Evolutionary conservation across 2,888 invertebrate genomes (phyloP), one percentile per base, ranked within the genome.

Genomic region (Drosophila borborema): DNA sequence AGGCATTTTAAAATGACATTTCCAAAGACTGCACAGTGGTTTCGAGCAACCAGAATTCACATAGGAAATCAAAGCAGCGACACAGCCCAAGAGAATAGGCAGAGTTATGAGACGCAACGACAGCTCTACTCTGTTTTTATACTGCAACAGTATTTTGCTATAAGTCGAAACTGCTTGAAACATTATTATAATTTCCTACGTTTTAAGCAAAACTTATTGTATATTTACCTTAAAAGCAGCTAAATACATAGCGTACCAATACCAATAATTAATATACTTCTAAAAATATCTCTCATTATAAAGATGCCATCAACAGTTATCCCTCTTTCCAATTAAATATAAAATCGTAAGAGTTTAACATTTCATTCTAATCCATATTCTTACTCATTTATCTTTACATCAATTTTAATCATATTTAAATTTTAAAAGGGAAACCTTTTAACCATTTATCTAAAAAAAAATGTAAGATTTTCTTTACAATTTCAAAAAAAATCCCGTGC

Each of bases 1-100:
- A 75, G 82, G 71, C 74, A 82, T 81, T 86, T 86, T 82, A 82
- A 88, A 84, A 88, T 82, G 88, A 82, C 88, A 90, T 90, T 86
- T 81, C 20, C 45, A 71, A 62, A 68, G 66, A 65, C 45, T 64
- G 41, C 31, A 83, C 83, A 72, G 81, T 77, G 71, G 83, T 40
- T 10, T 51, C 34, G 58, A 64, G 64, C 3, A 9, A 2, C 40
- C 14, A 14, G 18, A 31, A 65, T 18, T 45, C 64, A n/a, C 43
- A 43, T 4, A 64, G 18, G 28, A 51, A 64, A 48, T 38, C 46
- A 46, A 14, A 9, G 41, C 41, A 28, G 31, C 14, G n/a, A 54
- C 54, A 40, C 23, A 16, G 54, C 54, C 54, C 54, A 3, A n/a
- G 54, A 36, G 54, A 54, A 10, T n/a, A 28, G 4, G 7, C 10